A percentile compares a stretch with the other conserved stretches of the same genome.
phyloP scores from a whole-genome alignment of 2,888 invertebrate genomes.

The Mechanitis messenoides region DNA sequence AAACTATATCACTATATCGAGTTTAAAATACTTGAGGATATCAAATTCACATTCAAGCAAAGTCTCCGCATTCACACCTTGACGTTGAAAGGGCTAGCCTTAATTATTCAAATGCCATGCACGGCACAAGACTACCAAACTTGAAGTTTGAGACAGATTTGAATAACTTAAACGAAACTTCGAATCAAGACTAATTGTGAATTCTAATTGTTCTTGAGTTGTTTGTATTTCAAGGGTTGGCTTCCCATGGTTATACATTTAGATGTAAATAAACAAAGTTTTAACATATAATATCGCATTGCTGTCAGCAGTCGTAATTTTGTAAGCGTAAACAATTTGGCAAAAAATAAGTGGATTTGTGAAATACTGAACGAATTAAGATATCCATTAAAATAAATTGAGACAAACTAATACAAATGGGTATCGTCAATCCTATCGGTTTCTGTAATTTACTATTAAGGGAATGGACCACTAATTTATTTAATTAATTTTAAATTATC shows the following conservation, averaged over 20 bases:
- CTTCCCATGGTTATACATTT: background rate
- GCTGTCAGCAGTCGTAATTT: too few relatives aligned
- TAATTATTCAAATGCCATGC: slow-evolving; percentile 8
- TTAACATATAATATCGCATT: too few relatives aligned
- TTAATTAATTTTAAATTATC: too few relatives aligned
- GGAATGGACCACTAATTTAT: too few relatives aligned
- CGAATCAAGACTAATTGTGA: slow-evolving; percentile 6
- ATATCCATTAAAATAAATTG: background rate
- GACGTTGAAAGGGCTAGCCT: slow-evolving; percentile 1
- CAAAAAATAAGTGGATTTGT: background rate
- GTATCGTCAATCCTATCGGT: background rate
- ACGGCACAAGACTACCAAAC: slow-evolving; percentile 4
- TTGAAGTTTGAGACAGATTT: slow-evolving; percentile 11
- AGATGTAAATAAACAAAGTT: too few relatives aligned
- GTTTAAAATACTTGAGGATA: background rate
- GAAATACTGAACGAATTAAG: background rate
- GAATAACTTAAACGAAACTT: slow-evolving; percentile 14
- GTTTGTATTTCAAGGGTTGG: background rate
- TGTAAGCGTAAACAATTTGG: too few relatives aligned
- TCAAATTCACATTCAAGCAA: background rate
- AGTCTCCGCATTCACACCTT: background rate
- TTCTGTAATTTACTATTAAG: background rate
- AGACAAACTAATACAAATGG: background rate
- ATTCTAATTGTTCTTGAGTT: background rate
- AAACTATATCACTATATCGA: background rate